Evolutionary conservation across 2,888 invertebrate genomes (phyloP), one percentile per base, ranked within the genome.

Genomic region (Rhogogaster chlorosoma): DNA sequence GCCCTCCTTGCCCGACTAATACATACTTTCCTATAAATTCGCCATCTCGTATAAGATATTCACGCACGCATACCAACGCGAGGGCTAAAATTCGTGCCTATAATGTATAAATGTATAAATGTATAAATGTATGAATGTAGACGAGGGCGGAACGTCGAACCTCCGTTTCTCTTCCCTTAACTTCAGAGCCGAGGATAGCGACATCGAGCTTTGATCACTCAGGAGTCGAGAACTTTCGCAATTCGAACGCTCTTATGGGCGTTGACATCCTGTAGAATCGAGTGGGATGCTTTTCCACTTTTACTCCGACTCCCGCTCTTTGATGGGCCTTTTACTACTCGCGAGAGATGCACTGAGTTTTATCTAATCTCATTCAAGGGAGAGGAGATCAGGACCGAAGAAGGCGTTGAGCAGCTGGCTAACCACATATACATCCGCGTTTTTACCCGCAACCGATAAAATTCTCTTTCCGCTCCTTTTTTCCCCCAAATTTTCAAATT

Each of bases 191-290:
- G 12, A 38, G 75, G 45, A 75, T 75, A 75, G 75, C n/a, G n/a
- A 75, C 49, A 75, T 49, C 75, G 6, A 53, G 78, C 78, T 78
- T 78, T 78, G 78, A 78, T 78, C 78, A 78, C 78, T 78, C 78
- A 45, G 38, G 78, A 78, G 78, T 78, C 78, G 78, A 78, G 78
- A 78, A 78, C 32, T 78, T 78, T 78, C 49, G 78, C 78, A 78
- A 78, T 78, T 78, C 78, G 57, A 53, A 53, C 29, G 32, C 29
- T 70, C 32, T 78, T 32, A 42, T 12, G 22, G 78, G 57, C 57
- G 78, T 78, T 78, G 78, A 78, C 57, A 32, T 57, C 78, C 75
- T 75, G 42, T 12, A 42, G 45, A 10, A 71, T 71, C 45, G 75
- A 45, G 70, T 32, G 70, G 70, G 70, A 71, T 22, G 70, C 70